Conservation (phyloP, 1,140 invertebrate genomes). For the Oedothorax gibbosus region DNA sequence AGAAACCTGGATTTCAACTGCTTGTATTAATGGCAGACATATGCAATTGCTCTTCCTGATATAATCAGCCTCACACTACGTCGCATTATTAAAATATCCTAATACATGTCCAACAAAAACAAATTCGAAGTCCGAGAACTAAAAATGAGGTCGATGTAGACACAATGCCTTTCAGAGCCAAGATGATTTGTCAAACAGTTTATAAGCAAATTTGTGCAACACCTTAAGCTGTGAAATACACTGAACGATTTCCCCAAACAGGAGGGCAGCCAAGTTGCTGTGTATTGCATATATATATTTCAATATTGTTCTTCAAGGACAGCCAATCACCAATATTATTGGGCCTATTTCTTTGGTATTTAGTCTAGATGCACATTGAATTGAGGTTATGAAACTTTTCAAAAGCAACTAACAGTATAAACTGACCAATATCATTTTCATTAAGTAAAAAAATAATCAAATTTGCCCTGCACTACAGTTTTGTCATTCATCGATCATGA, state of each 20-base stretch:
- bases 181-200: constrained; percentile 56
- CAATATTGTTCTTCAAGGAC: not conserved
- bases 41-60: not conserved
- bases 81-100: constrained; percentile 23
- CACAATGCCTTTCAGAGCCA: not conserved
- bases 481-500: constrained; percentile 35
- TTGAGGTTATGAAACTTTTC: constrained; percentile 31
- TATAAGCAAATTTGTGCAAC: constrained; percentile 51
- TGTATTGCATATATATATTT: constrained; percentile 4
- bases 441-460: constrained; percentile 60
- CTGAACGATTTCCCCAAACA: constrained; percentile 24
- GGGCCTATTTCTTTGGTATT: constrained; percentile 50
- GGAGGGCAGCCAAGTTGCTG: constrained; percentile 20
- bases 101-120: constrained; percentile 27
- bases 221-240: constrained; percentile 57
- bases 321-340: constrained; percentile 23
- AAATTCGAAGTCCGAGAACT: not conserved
- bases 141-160: constrained; percentile 12
- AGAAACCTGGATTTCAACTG: not conserved
- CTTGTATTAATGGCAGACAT: not conserved
- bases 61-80: not conserved
- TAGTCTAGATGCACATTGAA: constrained; percentile 35
- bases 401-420: constrained; percentile 56
- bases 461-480: constrained; percentile 50
- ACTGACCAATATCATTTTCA: constrained; percentile 41